A percentile compares a stretch with the other conserved stretches of the same genome.
These are phyloP conservation scores for Ferrisia virgata DNA, from an alignment of 2,888 invertebrate genomes.

Conservation along the genomic window DNA sequence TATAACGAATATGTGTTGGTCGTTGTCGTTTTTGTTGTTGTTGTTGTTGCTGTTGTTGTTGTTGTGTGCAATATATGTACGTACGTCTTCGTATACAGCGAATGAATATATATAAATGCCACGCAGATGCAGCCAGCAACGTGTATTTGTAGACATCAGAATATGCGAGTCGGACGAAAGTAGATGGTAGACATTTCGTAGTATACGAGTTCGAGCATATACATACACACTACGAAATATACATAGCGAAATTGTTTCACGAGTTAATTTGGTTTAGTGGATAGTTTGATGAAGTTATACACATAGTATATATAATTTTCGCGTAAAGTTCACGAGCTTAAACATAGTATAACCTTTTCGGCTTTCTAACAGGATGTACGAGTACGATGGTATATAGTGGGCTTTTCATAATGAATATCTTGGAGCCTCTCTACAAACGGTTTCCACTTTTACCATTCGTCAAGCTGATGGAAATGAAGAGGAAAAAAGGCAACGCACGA, in stretches of 20 bases:
- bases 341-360: not conserved
- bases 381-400: not conserved
- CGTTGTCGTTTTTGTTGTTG: no score
- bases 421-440: not conserved
- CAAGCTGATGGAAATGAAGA: not conserved
- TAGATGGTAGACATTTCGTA: not conserved
- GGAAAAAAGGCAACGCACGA: not conserved
- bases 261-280: constrained; percentile 7
- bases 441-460: not conserved
- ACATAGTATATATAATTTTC: not conserved
- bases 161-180: no score
- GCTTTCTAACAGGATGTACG: not conserved
- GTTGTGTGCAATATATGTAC: no score
- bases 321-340: not conserved
- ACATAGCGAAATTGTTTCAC: not conserved
- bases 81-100: no score
- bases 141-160: not conserved
- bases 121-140: not conserved
- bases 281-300: constrained; percentile 9
- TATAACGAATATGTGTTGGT: not conserved
- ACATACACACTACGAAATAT: no score
- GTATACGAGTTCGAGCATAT: no score
- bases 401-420: constrained; percentile 9
- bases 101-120: no score
- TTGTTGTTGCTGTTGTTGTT: no score